Conservation (phyloP, 2,888 invertebrate genomes). For the Syrphus vitripennis region DNA sequence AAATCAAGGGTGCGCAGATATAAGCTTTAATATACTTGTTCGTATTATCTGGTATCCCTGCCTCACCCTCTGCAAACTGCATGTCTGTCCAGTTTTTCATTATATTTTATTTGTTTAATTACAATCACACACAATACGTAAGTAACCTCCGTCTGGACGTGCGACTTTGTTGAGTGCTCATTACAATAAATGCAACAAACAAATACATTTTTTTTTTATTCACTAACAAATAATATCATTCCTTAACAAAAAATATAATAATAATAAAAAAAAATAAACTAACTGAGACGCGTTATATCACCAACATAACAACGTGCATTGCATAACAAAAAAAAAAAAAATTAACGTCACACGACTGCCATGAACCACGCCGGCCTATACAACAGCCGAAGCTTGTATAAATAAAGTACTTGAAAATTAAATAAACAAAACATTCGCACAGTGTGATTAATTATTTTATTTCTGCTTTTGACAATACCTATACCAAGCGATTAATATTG, state of each 20-base stretch:
- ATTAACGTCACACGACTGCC: slow-evolving; percentile 28
- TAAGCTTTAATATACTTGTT: not conserved
- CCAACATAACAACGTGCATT: slow-evolving; percentile 38
- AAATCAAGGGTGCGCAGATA: slow-evolving; percentile 26
- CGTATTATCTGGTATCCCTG: too few relatives aligned
- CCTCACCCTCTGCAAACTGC: not conserved
- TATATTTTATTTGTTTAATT: not conserved
- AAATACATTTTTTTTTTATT: not conserved
- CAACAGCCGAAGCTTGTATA: not conserved
- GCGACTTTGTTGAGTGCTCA: slow-evolving; percentile 33
- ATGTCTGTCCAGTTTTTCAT: not conserved
- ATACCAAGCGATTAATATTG: slow-evolving; percentile 35
- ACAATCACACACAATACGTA: not conserved
- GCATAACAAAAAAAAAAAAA: slow-evolving; percentile 51
- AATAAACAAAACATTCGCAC: slow-evolving; percentile 32
- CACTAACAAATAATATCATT: slow-evolving; percentile 17
- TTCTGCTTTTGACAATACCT: slow-evolving; percentile 11
- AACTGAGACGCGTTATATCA: slow-evolving; percentile 50
- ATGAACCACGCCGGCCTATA: not conserved
- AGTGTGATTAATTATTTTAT: slow-evolving; percentile 31
- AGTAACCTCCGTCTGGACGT: slow-evolving; percentile 40
- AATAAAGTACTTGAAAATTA: slow-evolving; percentile 37
- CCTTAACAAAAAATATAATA: slow-evolving; percentile 16
- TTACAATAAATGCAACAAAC: slow-evolving; percentile 26
- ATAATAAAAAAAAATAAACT: not conserved